Evolutionary conservation across 1,140 invertebrate species (phyloP).

Genomic region (Sweltsa coloradensis): DNA sequence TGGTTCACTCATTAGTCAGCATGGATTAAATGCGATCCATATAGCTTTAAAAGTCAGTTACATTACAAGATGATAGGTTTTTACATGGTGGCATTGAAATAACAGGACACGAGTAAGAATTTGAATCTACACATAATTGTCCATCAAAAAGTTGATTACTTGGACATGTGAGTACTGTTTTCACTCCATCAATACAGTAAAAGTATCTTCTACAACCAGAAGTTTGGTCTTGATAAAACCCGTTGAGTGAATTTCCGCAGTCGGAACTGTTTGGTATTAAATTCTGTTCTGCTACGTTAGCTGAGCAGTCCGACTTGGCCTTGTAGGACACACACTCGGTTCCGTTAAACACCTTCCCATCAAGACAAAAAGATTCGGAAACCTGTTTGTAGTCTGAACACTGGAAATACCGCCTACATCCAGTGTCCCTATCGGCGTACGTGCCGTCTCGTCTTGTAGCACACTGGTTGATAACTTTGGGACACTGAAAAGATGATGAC

Average conservation of each 20-base stretch:
- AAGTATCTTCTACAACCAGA: constrained; percentile 40
- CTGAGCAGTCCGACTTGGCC: background rate
- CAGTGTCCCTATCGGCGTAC: constrained; percentile 34
- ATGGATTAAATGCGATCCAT: too few species aligned
- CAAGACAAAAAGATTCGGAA: constrained; percentile 18
- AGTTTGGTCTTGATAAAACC: constrained; percentile 36
- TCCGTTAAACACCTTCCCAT: constrained; percentile 27
- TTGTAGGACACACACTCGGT: constrained; percentile 21
- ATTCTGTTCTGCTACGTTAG: background rate
- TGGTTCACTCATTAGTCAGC: too few species aligned
- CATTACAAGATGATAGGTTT: too few species aligned
- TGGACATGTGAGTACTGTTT: constrained; percentile 24
- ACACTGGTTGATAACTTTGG: constrained; percentile 14
- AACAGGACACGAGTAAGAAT: constrained; percentile 34
- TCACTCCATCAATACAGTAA: constrained; percentile 36
- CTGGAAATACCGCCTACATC: constrained; percentile 40
- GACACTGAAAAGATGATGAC: constrained; percentile 19
- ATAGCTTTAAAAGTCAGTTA: too few species aligned
- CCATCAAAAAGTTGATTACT: constrained; percentile 35
- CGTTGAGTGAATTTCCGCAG: constrained; percentile 22
- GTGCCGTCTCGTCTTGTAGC: constrained; percentile 33
- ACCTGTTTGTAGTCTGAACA: constrained; percentile 34
- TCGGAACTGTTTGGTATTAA: background rate
- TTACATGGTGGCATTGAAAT: background rate
- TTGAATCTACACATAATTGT: constrained; percentile 34